Base-by-base conservation (phyloP, 1,140 invertebrate species). In the Venustaconcha ellipsiformis region DNA sequence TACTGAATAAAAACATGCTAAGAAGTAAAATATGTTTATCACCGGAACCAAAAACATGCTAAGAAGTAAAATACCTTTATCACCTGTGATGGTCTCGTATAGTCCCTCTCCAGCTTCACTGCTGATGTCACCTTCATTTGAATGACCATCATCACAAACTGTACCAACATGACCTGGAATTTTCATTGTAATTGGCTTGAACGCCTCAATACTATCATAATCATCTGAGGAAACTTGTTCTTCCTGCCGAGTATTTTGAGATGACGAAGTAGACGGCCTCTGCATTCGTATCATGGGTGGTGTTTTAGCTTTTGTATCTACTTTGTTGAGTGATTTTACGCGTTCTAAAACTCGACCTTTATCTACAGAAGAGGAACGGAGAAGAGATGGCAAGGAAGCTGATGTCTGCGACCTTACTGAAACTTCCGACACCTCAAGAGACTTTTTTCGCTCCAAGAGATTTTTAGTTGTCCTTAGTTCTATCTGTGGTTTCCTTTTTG, bases 101-200 rank as follows among this genome's bases (percentile, higher is more conserved):
- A 48, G 11, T 11, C 37, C 37, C 37, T 48, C 37, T 48, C 37
- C 75, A 20, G 75, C 75, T 37, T 77, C 75, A 60, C 75, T 77
- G 58, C 75, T 77, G 65, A 77, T 77, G 48, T 77, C 75, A 2
- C 75, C 75, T 68, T 77, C 75, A 68, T 77, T 77, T 20, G 75
- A 77, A n/a, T 66, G 30, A 26, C 72, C 75, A 67, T 72, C 75
- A 14, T 4, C 57, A 23, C 57, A 8, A 23, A 59, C 56, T 37
- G 26, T 30, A 30, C 64, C 23, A 6, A 57, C 15, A 14, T 59
- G 18, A 60, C 59, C 57, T 55, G 57, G 69, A 57, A n/a, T 18
- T 26, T 57, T 63, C 4, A 62, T 67, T 30, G n/a, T 17, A 5
- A 18, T 30, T 23, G 18, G 4, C 8, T 66, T 6, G 64, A 23